Conservation (phyloP, 92 coral and sea anemone genomes). For the Palythoa caribaeorum region DNA sequence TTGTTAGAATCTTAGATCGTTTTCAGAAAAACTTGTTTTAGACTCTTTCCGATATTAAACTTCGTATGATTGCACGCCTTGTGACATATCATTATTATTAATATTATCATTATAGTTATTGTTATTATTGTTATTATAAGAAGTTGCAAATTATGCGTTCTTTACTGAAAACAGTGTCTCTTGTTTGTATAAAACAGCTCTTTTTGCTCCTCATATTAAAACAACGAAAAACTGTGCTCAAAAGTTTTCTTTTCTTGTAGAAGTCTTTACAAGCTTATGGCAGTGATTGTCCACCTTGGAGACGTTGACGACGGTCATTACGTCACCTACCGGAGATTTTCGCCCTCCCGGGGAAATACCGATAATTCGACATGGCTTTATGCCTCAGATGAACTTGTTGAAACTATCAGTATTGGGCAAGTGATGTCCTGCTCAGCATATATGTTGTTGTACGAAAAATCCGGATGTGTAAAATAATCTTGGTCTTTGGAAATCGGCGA, state of each 20-base stretch:
- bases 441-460: conserved; percentile 91
- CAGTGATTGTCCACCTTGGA: conserved; percentile 94
- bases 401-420: conserved; percentile 69
- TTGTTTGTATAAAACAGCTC: background rate
- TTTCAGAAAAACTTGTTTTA: too few species aligned
- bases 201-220: background rate
- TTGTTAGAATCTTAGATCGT: too few species aligned
- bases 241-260: conserved; percentile 21
- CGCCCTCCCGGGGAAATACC: conserved; percentile 47
- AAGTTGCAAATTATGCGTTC: too few species aligned
- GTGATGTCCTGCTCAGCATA: conserved; percentile 88
- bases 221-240: background rate
- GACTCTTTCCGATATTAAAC: too few species aligned
- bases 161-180: background rate
- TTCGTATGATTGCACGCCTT: too few species aligned
- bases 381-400: conserved; percentile 88
- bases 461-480: conserved; percentile 3
- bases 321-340: conserved; percentile 90
- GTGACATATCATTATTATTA: too few species aligned
- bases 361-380: conserved; percentile 74
- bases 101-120: too few species aligned
- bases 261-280: conserved; percentile 78
- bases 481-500: background rate
- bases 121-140: too few species aligned
- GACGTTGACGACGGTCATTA: conserved; percentile 95